These are phyloP conservation scores for Acrossocheilus wenchowensis DNA, from an alignment of 2,797 vertebrate species.

Conservation along the genomic window DNA sequence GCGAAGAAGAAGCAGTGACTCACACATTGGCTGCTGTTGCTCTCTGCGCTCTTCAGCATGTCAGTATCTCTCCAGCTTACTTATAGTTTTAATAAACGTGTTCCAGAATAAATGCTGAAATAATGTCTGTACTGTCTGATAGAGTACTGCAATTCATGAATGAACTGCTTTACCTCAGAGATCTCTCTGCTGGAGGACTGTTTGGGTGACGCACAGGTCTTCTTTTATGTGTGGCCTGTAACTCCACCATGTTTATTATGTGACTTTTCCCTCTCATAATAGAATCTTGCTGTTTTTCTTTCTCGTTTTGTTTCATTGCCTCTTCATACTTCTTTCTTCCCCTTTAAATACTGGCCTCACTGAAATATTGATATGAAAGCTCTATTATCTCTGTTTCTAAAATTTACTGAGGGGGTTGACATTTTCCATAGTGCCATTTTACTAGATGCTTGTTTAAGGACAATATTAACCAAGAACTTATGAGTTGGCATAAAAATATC, in stretches of 20 bases:
- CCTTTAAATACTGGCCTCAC: slow-evolving; percentile 35
- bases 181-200: not conserved
- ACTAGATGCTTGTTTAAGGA: not conserved
- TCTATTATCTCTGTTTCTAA: not conserved
- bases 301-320: not conserved
- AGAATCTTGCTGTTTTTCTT: not conserved
- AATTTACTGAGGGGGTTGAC: not conserved
- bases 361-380: slow-evolving; percentile 49
- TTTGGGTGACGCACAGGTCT: not conserved
- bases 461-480: not conserved
- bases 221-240: not conserved
- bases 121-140: not conserved
- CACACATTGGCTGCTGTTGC: slow-evolving; percentile 29
- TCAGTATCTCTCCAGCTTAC: slow-evolving; percentile 1
- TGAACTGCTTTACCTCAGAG: not conserved
- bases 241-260: not conserved
- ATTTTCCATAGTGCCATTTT: not conserved
- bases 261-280: not conserved
- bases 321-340: slow-evolving; percentile 9
- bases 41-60: slow-evolving; percentile 3
- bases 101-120: slow-evolving; percentile 4
- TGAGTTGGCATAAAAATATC: not conserved
- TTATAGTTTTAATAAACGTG: not conserved
- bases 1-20: slow-evolving; percentile 43
- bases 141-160: not conserved